A percentile compares a stretch with the other conserved stretches of the same genome.
Conservation (phyloP, 2,888 invertebrate genomes). For the Ichneumoninae sp. region DNA sequence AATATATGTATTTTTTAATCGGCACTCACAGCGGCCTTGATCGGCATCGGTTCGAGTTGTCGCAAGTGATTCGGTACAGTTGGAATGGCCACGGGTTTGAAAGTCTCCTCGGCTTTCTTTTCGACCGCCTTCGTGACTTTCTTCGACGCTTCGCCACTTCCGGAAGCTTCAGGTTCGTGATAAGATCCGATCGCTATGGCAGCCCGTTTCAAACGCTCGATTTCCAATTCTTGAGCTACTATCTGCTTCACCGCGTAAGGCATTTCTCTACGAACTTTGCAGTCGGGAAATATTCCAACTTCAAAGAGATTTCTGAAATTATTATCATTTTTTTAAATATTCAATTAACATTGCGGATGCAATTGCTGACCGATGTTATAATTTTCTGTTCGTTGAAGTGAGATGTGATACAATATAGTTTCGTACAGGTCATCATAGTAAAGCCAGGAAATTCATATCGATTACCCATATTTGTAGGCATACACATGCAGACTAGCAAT, state of each 20-base stretch:
- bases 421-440: too few species aligned
- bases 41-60: constrained; percentile 81
- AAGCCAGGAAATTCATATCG: too few species aligned
- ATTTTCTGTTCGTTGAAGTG: too few species aligned
- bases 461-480: too few species aligned
- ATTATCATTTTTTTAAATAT: not conserved
- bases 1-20: not conserved
- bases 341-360: too few species aligned
- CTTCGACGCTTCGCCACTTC: constrained; percentile 19
- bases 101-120: constrained; percentile 18
- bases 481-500: too few species aligned
- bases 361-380: too few species aligned
- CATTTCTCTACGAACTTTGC: constrained; percentile 74
- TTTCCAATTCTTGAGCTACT: constrained; percentile 80
- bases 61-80: constrained; percentile 83
- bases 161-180: constrained; percentile 13
- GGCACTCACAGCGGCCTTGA: constrained; percentile 70
- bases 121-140: constrained; percentile 9
- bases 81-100: constrained; percentile 11
- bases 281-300: constrained; percentile 77
- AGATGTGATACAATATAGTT: too few species aligned
- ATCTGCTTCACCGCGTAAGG: constrained; percentile 80
- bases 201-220: constrained; percentile 76
- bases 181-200: constrained; percentile 59
- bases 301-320: constrained; percentile 77